These are phyloP conservation scores for Margaritifera margaritifera DNA, from an alignment of 2,888 invertebrate genomes.

Conservation along the genomic window DNA sequence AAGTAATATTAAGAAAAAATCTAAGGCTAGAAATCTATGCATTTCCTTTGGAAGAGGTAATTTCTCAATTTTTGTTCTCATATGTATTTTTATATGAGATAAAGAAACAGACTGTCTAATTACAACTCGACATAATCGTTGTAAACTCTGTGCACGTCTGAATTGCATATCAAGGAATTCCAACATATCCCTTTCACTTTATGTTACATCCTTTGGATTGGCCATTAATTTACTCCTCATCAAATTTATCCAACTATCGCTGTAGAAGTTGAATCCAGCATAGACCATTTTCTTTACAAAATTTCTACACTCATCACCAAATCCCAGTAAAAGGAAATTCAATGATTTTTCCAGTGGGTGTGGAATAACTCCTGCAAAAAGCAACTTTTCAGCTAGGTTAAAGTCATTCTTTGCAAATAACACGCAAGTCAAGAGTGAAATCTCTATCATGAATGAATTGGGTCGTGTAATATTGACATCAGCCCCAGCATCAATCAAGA, in stretches of 20 bases:
- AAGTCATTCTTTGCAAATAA: constrained; percentile 19
- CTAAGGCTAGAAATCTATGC: constrained; percentile 11
- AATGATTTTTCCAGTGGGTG: constrained; percentile 19
- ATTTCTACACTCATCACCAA: constrained; percentile 7
- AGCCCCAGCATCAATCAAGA: constrained; percentile 17
- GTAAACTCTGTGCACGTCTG: constrained; percentile 6
- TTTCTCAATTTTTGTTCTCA: constrained; percentile 6
- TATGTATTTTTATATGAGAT: constrained; percentile 1
- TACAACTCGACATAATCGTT: constrained; percentile 11
- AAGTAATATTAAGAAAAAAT: constrained; percentile 4
- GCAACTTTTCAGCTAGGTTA: constrained; percentile 13
- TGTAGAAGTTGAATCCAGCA: constrained; percentile 21
- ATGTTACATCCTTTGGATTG: constrained; percentile 4
- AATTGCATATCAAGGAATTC: constrained; percentile 15
- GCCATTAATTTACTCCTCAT: constrained; percentile 8
- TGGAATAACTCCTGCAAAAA: constrained; percentile 18
- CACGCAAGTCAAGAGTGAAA: constrained; percentile 23
- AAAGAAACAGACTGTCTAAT: constrained; percentile 8
- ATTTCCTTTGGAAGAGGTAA: constrained; percentile 12
- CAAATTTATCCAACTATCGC: constrained; percentile 14
- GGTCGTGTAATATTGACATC: constrained; percentile 23
- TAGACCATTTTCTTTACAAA: constrained; percentile 19
- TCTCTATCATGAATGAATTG: constrained; percentile 19
- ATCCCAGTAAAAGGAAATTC: constrained; percentile 14
- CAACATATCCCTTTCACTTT: constrained; percentile 13